Base-by-base conservation (phyloP, 2,113 vertebrate species). In the Neoarius graeffei region DNA sequence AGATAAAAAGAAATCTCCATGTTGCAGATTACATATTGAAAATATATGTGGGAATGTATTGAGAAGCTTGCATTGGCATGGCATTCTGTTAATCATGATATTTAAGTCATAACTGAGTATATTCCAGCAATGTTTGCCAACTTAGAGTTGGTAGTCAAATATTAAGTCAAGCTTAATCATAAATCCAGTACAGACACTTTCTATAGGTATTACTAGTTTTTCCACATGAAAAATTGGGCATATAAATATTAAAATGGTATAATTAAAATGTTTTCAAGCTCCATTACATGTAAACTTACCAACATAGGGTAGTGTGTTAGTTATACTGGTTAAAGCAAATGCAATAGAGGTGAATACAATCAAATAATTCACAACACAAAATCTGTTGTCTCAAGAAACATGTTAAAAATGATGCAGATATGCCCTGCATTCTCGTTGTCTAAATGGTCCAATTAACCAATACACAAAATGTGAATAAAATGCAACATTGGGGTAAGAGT, bases 1-100 rank as follows among this genome's bases (percentile, higher is more conserved):
- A 95, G 95, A 95, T 95, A 95, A 95, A 95, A 96, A 95, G 35
- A 95, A 94, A 92, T 93, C 94, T 93, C 92, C 92, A 94, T 92
- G 93, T 93, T 92, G 89, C 93, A 94, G 94, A 95, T 94, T 90
- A 94, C 92, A 94, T 91, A 90, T 90, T 92, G 94, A 93, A 94
- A 94, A 91, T 90, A 83, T 83, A 85, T 69, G 81, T 71, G 87
- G 85, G 94, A 94, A 95, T 95, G 94, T 93, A 91, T 90, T 89
- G 83, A 84, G 89, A 94, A 90, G 91, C 84, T 93, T 92, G 93
- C 92, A 91, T 90, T 90, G 80, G 90, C 56, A 42, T 87, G 90
- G 90, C 56, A 92, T 92, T 93, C 92, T 79, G 88, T 79, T 76
- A 87, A 85, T 90, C 86, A 64, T 56, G 19, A 71, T 19, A 25